Conservation (phyloP, 2,113 vertebrate genomes). For the Tursiops truncatus region DNA sequence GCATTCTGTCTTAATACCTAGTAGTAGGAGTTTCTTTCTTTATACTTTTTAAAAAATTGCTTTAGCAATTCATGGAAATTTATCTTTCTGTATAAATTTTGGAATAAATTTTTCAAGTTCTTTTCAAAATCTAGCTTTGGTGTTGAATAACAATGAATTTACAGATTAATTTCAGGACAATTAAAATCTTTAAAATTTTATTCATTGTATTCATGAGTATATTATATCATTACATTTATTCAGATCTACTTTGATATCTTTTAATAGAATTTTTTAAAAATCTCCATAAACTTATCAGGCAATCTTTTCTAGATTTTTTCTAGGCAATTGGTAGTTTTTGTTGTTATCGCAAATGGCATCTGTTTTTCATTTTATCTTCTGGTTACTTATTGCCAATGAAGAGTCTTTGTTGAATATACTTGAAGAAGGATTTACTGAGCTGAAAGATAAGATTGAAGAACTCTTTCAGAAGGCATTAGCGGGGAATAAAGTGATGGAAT, state of each 20-base stretch:
- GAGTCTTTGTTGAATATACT: neutral
- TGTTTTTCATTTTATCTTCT: constrained; percentile 13
- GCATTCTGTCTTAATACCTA: neutral
- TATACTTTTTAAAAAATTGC: neutral
- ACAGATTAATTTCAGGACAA: neutral
- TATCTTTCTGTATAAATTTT: neutral
- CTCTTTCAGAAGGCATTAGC: neutral
- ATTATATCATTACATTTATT: neutral
- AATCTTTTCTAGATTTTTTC: constrained; percentile 29
- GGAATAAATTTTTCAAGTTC: neutral
- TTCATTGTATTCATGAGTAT: neutral
- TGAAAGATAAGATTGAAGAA: constrained; percentile 24
- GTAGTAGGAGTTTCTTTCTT: neutral
- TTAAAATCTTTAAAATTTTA: constrained; percentile 16
- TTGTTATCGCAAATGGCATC: constrained; percentile 25
- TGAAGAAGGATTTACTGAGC: neutral
- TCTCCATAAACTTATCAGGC: neutral
- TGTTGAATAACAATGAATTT: neutral
- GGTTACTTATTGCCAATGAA: constrained; percentile 3
- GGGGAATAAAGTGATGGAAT: neutral
- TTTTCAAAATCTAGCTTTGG: neutral
- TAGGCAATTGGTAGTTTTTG: neutral
- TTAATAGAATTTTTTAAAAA: neutral
- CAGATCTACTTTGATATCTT: neutral
- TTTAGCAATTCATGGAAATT: neutral